These are phyloP conservation scores for Hydraecia micacea DNA, from an alignment of 2,888 invertebrate species.

Conservation along the genomic window DNA sequence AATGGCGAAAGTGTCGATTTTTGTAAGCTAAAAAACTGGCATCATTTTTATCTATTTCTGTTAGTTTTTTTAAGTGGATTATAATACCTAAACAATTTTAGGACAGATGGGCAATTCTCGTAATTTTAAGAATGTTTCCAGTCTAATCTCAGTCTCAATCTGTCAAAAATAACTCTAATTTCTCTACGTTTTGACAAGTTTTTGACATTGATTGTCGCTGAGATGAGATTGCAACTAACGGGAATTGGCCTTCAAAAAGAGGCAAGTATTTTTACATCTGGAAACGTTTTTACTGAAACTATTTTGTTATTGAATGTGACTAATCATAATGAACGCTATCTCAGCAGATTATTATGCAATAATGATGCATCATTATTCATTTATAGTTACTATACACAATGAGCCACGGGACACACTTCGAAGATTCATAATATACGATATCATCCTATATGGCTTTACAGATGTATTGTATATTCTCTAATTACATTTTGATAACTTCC, in stretches of 20 bases:
- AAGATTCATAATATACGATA: conserved; percentile 50
- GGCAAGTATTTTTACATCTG: neutral
- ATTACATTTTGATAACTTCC: conserved; percentile 69
- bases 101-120: too few relatives aligned
- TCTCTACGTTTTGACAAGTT: neutral
- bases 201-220: neutral
- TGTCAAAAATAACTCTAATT: too few relatives aligned
- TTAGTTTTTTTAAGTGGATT: neutral
- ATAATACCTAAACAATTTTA: too few relatives aligned
- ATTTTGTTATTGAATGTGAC: neutral
- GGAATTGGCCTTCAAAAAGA: neutral
- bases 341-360: conserved; percentile 3
- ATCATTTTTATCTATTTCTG: neutral
- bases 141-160: too few relatives aligned
- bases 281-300: neutral
- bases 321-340: neutral
- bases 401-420: conserved; percentile 9
- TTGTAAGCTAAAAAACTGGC: neutral
- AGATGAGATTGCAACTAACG: too few relatives aligned
- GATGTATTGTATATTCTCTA: conserved; percentile 55
- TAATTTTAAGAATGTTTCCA: too few relatives aligned
- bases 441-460: conserved; percentile 29
- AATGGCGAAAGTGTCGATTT: neutral
- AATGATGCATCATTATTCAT: conserved; percentile 31
- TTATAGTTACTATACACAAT: conserved; percentile 8